These are phyloP conservation scores for Heliconius congener DNA, from an alignment of 1,140 invertebrate species.

Conservation along the genomic window DNA sequence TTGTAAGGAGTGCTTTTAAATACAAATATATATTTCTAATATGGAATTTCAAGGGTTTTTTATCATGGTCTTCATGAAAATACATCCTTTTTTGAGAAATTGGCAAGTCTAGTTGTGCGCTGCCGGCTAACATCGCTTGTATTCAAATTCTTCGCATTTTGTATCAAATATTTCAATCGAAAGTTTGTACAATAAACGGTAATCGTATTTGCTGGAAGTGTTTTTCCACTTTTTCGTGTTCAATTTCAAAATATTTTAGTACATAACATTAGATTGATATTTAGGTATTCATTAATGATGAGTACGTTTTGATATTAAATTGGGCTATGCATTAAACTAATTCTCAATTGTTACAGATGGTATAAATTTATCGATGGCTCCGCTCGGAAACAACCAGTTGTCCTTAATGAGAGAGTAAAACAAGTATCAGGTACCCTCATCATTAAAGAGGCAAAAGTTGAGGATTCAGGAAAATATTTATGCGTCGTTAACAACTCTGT, in stretches of 20 bases:
- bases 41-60: conserved; percentile 7
- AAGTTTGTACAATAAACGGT: not conserved
- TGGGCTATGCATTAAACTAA: conserved; percentile 44
- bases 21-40: not conserved
- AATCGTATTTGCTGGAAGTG: not conserved
- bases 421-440: conserved; percentile 97
- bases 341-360: conserved; percentile 89
- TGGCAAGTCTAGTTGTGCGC: conserved; percentile 18
- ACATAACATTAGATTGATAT: not conserved
- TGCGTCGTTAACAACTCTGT: conserved; percentile 97
- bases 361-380: conserved; percentile 95
- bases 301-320: not conserved
- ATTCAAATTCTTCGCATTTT: conserved; percentile 12
- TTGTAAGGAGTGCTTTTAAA: not conserved
- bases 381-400: conserved; percentile 90
- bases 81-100: conserved; percentile 24
- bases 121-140: conserved; percentile 31
- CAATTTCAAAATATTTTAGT: not conserved
- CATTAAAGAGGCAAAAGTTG: conserved; percentile 93
- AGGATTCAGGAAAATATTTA: conserved; percentile 96
- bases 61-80: conserved; percentile 26
- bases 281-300: not conserved
- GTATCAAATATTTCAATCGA: not conserved
- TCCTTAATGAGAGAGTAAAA: conserved; percentile 92
- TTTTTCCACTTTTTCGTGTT: not conserved